Evolutionary conservation across 2,797 vertebrate genomes (phyloP).

Genomic region (Premnoplex brunnescens): DNA sequence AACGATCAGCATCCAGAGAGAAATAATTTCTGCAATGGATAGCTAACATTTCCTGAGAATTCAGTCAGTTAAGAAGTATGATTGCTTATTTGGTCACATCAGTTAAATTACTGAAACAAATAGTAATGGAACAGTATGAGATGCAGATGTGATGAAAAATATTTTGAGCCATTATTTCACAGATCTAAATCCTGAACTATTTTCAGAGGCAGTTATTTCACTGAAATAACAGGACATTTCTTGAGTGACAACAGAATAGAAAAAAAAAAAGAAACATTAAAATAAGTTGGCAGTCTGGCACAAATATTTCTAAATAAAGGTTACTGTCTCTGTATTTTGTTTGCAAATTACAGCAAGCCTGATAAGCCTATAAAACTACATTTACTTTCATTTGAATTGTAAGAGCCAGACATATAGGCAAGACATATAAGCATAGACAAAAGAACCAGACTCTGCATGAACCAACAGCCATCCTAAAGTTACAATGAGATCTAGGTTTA

Average conservation of each 20-base stretch:
- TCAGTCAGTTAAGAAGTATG: background rate
- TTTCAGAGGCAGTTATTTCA: background rate
- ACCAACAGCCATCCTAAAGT: background rate
- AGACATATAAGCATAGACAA: background rate
- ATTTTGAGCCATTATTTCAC: slow-evolving; percentile 14
- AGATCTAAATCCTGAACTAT: background rate
- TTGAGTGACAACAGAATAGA: background rate
- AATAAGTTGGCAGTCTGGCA: background rate
- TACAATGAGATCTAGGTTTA: background rate
- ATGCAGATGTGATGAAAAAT: slow-evolving; percentile 16
- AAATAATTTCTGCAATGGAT: slow-evolving; percentile 14
- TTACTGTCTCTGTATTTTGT: background rate
- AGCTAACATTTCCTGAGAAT: slow-evolving; percentile 9
- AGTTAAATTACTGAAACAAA: slow-evolving; percentile 41
- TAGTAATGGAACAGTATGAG: background rate
- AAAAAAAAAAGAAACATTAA: background rate
- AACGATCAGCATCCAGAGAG: slow-evolving; percentile 4
- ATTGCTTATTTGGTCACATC: slow-evolving; percentile 25
- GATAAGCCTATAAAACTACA: background rate
- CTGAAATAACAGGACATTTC: background rate
- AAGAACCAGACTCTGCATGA: background rate
- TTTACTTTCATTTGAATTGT: background rate
- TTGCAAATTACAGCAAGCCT: background rate
- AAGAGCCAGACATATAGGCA: background rate
- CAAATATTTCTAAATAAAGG: background rate